Base-by-base conservation (phyloP, 1,140 invertebrate genomes). In the Orchestia grillus region DNA sequence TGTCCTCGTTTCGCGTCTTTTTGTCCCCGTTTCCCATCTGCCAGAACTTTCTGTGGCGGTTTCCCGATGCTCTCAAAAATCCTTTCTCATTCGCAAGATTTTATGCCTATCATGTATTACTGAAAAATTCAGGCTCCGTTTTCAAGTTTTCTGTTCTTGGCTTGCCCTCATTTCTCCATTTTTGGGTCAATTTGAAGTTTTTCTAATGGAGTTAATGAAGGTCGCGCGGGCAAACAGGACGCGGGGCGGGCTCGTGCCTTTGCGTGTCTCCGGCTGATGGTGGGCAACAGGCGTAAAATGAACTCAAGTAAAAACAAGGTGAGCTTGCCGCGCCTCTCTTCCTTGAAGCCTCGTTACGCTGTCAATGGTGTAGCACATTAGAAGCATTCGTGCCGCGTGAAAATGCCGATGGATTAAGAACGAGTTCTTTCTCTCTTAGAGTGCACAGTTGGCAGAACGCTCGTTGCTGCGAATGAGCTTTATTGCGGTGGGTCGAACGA, bases 161-260 rank as follows among this genome's bases (percentile, higher is more conserved):
- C 92, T 19, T 94, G 16, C 40, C 92, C 44, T 94, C 43, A 44
- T 94, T 44, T 44, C 92, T 94, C 43, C 19, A 94, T 77, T 77
- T 77, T 77, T 77, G 41, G 41, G 92, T 94, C 92, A 94, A 47
- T 45, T 77, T 77, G 11, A 47, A 40, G 44, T 44, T 94, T 94
- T 94, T 94, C 44, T 94, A 47, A 94, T 94, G 44, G 36, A 94
- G 92, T 94, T 94, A 94, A 94, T 94, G 92, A 94, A 94, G 92
- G 43, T 44, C 43, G 43, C 8, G 92, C 44, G 16, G 40, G 92
- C 92, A 94, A 94, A 47, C 36, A 94, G 88, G 88, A 91, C 88
- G 4, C 88, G 41, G 36, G 88, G 8, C 41, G 23, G 0, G 41
- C 19, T 43, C 4, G 28, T 43, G 88, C 88, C 6, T 4, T 91